Base-by-base conservation (phyloP, 2,888 invertebrate genomes). In the Polyommatus iphigenia region DNA sequence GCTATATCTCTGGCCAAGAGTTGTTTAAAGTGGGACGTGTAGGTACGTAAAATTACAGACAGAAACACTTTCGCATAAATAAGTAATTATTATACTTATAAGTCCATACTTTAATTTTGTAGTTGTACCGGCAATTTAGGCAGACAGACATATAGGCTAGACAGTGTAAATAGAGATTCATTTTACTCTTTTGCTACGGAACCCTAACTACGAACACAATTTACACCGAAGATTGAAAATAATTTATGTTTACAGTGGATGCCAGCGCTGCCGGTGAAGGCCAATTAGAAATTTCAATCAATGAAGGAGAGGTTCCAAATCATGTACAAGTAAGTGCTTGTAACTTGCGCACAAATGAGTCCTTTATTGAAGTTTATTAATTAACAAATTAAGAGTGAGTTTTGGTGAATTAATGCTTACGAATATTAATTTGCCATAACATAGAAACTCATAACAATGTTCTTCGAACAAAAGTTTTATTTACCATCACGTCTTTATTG, bases 241-340 rank as follows among this genome's bases (percentile, higher is more conserved):
- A 32, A 62, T 79, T 81, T 79, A 75, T 76, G 76, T 83, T 95
- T 95, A 83, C 94, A 98, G 99, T 99, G 90, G 99, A 99, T 93
- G 99, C 99, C 76, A 98, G 98, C 87, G 98, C 98, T 87, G 99
- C 99, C 77, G 99, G 99, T 67, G 99, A 99, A 95, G 99, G 99
- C 76, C 99, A 99, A 93, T 95, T 99, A 86, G 99, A 99, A 95
- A 99, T 99, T 87, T 99, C 99, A 85, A 99, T 99, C 88, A 99
- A 99, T 91, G 99, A 99, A 94, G 99, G 99, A 83, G 98, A 99
- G 95, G 98, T 99, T 80, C 99, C 99, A 76, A 99, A 99, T 95
- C 99, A 99, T 90, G 99, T 99, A 36, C 97, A 97, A 94, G 94
- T 94, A 86, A 89, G 83, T 81, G 81, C 6, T 77, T 80, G 79